A percentile compares a stretch with the other conserved stretches of the same genome.
These are phyloP conservation scores for Troides oblongomaculatus DNA, from an alignment of 2,888 invertebrate species.

Conservation along the genomic window DNA sequence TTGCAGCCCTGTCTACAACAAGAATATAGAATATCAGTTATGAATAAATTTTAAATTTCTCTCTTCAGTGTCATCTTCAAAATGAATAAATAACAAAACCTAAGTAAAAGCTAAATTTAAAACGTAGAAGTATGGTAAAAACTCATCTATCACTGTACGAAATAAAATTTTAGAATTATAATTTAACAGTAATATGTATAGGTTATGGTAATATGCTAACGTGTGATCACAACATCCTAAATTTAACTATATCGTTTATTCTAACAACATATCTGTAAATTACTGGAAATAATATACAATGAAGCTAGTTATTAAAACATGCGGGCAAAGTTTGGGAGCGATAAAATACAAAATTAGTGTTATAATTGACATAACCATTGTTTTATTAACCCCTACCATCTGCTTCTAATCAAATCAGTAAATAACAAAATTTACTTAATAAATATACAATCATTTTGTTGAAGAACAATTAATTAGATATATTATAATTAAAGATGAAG, in stretches of 20 bases:
- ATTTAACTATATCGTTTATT: conserved; percentile 1
- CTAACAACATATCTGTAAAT: conserved; percentile 3
- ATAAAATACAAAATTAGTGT: not conserved
- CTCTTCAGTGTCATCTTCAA: no score
- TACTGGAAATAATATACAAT: conserved; percentile 8
- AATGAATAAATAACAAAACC: no score
- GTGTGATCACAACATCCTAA: not conserved
- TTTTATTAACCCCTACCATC: not conserved
- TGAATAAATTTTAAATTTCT: no score
- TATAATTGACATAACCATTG: not conserved
- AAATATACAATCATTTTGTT: not conserved
- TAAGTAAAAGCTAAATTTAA: not conserved
- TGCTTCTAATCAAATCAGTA: not conserved
- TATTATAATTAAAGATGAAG: no score
- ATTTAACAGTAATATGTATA: not conserved
- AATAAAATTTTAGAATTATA: not conserved
- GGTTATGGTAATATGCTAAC: not conserved
- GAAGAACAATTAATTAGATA: not conserved
- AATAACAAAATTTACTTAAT: not conserved
- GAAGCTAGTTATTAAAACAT: not conserved
- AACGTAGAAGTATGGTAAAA: not conserved
- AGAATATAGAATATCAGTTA: no score
- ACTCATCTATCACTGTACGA: not conserved
- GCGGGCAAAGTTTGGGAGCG: not conserved
- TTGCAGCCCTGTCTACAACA: no score